phyloP scores from a whole-genome alignment of 2,113 vertebrate species.

The Mastomys coucha region DNA sequence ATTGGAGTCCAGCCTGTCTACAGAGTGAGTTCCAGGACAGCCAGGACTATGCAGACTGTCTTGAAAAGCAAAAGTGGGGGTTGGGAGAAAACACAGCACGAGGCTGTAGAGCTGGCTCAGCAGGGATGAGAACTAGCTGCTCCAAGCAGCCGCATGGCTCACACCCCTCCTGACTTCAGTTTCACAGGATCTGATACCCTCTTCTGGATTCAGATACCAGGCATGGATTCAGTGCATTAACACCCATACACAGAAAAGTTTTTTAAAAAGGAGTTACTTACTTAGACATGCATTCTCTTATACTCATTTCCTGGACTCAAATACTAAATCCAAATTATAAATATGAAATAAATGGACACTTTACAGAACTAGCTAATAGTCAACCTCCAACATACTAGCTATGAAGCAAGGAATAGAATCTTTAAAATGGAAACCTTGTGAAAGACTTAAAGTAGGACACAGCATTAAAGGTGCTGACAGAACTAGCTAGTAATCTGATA shows the following conservation, averaged over 20 bases:
- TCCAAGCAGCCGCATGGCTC: neutral
- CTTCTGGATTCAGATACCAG: neutral
- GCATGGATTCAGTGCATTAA: neutral
- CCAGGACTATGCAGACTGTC: neutral
- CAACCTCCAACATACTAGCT: neutral
- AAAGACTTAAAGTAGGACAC: neutral
- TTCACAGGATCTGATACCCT: neutral
- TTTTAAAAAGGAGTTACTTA: neutral
- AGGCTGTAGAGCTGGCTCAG: neutral
- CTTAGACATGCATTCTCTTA: neutral
- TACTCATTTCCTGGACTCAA: neutral
- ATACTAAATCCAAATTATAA: neutral
- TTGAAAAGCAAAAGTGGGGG: too few species aligned
- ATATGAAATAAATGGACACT: neutral
- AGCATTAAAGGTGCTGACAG: neutral
- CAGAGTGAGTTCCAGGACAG: neutral
- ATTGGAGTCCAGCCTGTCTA: neutral
- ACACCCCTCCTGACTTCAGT: neutral
- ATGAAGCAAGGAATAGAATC: neutral
- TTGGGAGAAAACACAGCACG: neutral
- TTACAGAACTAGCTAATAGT: neutral
- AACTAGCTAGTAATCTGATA: neutral
- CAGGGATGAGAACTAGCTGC: too few species aligned
- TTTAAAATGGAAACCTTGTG: neutral
- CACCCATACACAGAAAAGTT: neutral